Evolutionary conservation across 2,113 vertebrate genomes (phyloP), one percentile per base, ranked within the genome.

Genomic region (Upupa epops): DNA sequence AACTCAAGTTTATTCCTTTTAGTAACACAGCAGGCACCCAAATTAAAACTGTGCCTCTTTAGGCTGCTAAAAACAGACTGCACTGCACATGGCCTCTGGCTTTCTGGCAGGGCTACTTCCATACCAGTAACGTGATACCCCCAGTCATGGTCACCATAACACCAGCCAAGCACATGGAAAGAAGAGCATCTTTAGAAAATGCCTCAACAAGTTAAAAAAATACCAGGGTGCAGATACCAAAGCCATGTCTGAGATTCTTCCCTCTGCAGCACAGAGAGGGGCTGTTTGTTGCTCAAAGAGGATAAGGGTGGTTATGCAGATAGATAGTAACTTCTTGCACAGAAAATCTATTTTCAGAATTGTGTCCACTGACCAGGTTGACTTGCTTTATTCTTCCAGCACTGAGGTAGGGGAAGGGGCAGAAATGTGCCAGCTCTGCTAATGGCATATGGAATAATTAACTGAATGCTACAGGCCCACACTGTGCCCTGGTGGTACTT

Each of bases 171-270:
- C 81, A 73, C 73, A 89, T 0, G 42, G 86, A 92, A 96, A 95
- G 65, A 92, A 78, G 29, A 95, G 73, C 93, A 95, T 95, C 93
- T 95, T 90, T 75, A 82, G 77, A 95, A 95, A 96, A 93, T 84
- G 75, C 77, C 88, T 90, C 79, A 91, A 89, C 22, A 70, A 42
- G 65, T 94, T 92, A 93, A 95, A 96, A 92, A 95, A 90, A 1
- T 55, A 72, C 25, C 60, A 58, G 83, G 59, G 42, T 63, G 73
- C 68, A 73, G 66, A 71, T 60, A 78, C 84, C 61, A 83, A 72
- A 89, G 66, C 51, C 32, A 52, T 31, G 37, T 52, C 66, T 86
- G 61, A 89, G 69, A 88, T 72, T 92, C 55, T 81, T 79, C 71
- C 55, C 71, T 66, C 42, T 72, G 51, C 76, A 60, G 25, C 3